Percentiles rank a stretch among this genome's conserved stretches.
Conservation (phyloP, 2,113 vertebrate genomes). For the Macquaria australasica region DNA sequence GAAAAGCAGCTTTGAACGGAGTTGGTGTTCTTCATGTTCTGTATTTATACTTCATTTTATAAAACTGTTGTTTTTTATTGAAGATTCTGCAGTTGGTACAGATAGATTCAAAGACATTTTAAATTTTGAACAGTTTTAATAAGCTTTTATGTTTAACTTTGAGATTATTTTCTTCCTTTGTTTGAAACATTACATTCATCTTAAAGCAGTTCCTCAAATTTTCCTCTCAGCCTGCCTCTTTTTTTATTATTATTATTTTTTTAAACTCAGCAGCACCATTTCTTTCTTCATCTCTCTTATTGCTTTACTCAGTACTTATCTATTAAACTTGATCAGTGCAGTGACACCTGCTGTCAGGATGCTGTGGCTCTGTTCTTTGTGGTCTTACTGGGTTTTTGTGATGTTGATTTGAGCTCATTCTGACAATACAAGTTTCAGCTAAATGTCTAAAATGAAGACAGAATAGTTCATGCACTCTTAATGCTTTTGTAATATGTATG, state of each 20-base stretch:
- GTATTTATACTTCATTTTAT: not conserved
- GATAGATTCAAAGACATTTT: not conserved
- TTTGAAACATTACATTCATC: not conserved
- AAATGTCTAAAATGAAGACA: not conserved
- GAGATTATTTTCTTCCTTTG: not conserved
- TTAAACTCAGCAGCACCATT: not conserved
- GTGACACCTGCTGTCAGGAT: not conserved
- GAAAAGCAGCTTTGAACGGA: slow-evolving; percentile 20
- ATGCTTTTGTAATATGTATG: not conserved
- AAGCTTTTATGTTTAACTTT: not conserved
- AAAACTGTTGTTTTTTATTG: slow-evolving; percentile 7
- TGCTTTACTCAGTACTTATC: not conserved
- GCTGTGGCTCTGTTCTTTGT: too few species aligned
- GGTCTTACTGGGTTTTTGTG: too few species aligned
- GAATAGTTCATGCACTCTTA: not conserved
- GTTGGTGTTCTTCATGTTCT: slow-evolving; percentile 1
- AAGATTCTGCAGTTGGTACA: not conserved
- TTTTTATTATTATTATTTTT: too few species aligned
- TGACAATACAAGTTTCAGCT: not conserved
- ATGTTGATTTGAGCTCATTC: not conserved
- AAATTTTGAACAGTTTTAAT: not conserved
- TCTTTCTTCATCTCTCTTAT: not conserved
- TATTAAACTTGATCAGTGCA: not conserved
- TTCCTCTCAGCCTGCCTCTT: too few species aligned
- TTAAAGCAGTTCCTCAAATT: not conserved